Percentiles rank a stretch among this genome's conserved stretches.
Conservation (phyloP, 1,140 invertebrate genomes). For the Diachasmimorpha longicaudata region DNA sequence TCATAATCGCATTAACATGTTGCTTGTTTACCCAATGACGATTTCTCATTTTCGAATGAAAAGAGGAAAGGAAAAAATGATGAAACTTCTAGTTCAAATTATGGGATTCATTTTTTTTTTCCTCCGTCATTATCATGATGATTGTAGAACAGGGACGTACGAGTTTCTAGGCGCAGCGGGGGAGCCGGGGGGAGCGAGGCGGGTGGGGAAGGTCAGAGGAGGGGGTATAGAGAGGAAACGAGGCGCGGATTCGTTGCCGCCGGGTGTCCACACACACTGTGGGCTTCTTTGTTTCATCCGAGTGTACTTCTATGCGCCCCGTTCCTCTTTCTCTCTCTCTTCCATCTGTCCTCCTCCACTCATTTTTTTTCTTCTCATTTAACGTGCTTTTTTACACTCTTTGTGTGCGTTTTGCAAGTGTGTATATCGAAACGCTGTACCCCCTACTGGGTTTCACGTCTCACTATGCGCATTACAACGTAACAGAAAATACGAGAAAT, state of each 20-base stretch:
- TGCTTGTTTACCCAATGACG: background rate
- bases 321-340: background rate
- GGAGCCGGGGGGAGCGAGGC: background rate
- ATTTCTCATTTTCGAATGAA: background rate
- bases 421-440: background rate
- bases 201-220: background rate
- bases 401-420: background rate
- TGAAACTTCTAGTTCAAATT: background rate
- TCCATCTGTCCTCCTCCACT: background rate
- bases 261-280: slow-evolving; percentile 3
- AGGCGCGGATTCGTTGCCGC: slow-evolving; percentile 3
- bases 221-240: background rate
- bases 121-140: background rate
- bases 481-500: background rate
- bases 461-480: background rate
- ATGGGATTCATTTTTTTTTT: background rate
- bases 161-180: too few species aligned
- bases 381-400: background rate
- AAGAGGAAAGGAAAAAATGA: background rate
- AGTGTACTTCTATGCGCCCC: background rate
- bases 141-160: background rate
- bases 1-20: background rate
- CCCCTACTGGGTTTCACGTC: background rate
- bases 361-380: background rate
- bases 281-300: slow-evolving; percentile 4